phyloP scores from a whole-genome alignment of 2,888 invertebrate species.

The Lissonota sp. region DNA sequence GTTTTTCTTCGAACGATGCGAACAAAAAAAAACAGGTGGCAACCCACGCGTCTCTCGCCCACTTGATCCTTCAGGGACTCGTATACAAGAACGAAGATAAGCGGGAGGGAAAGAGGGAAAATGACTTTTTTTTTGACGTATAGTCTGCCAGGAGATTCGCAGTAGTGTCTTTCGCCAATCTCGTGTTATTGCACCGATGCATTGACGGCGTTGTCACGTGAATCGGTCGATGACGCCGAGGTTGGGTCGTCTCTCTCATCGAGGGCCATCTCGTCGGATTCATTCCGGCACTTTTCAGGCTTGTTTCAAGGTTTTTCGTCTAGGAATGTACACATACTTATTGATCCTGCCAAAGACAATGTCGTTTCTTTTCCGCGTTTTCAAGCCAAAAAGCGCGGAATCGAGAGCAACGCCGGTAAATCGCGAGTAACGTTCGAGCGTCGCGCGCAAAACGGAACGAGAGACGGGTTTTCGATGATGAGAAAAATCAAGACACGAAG shows the following conservation, averaged over 20 bases:
- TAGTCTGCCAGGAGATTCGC: conserved; percentile 30
- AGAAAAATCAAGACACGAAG: conserved; percentile 42
- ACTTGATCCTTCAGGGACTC: conserved; percentile 48
- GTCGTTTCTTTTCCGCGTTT: no score
- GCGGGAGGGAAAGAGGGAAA: conserved; percentile 11
- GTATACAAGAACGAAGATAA: conserved; percentile 22
- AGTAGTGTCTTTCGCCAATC: conserved; percentile 21
- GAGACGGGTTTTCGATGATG: conserved; percentile 35
- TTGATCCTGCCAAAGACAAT: no score
- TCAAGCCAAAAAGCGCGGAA: neutral
- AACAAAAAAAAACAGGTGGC: conserved; percentile 40
- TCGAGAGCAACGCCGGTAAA: neutral
- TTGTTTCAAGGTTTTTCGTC: no score
- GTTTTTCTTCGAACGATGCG: neutral
- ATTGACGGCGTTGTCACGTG: conserved; percentile 28
- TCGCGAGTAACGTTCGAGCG: neutral
- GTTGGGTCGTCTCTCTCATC: no score
- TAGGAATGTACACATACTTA: no score
- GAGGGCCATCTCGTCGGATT: no score
- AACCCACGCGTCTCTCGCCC: conserved; percentile 60
- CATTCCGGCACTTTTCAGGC: no score
- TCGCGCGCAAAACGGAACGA: conserved; percentile 26
- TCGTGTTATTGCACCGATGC: conserved; percentile 18
- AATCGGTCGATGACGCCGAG: conserved; percentile 52
- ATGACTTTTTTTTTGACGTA: conserved; percentile 37